Percentiles rank a stretch among this genome's conserved stretches.
Conservation (phyloP, 2,797 vertebrate genomes). For the Amblyopsis hoosieri region DNA sequence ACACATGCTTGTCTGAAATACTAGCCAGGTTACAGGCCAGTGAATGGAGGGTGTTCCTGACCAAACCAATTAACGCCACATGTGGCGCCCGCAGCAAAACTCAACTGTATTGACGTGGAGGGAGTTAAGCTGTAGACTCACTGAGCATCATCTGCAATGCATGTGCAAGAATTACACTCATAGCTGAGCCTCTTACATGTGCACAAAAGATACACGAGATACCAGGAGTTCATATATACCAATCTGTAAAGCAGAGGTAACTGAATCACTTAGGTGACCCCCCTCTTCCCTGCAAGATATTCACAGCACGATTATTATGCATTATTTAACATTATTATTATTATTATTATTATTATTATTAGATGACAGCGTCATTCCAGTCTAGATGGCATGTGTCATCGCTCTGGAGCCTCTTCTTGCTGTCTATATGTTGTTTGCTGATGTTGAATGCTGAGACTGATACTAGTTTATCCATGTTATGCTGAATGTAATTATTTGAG, state of each 20-base stretch:
- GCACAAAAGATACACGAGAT: not conserved
- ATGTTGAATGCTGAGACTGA: conserved; percentile 36
- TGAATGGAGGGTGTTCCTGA: conserved; percentile 33
- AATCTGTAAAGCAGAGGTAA: too few relatives aligned
- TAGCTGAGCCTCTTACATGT: conserved; percentile 19
- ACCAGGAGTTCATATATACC: too few relatives aligned
- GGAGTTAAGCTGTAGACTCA: conserved; percentile 5
- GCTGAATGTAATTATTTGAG: conserved; percentile 38
- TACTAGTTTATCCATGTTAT: conserved; percentile 26
- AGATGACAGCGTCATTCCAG: conserved; percentile 31
- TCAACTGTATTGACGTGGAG: conserved; percentile 24
- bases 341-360: too few relatives aligned
- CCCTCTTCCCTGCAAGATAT: too few relatives aligned
- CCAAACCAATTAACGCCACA: conserved; percentile 23
- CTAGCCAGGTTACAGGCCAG: conserved; percentile 28
- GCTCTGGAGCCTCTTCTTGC: conserved; percentile 48
- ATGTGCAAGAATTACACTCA: conserved; percentile 2
- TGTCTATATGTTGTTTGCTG: conserved; percentile 36
- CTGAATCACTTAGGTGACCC: too few relatives aligned
- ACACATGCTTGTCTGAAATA: conserved; percentile 30
- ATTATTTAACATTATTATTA: too few relatives aligned
- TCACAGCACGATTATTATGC: too few relatives aligned
- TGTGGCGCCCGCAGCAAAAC: conserved; percentile 6
- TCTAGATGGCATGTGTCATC: conserved; percentile 60
- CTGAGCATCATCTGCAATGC: conserved; percentile 13